These are phyloP conservation scores for Intellagama lesueurii DNA, from an alignment of 2,797 vertebrate species.

Conservation along the genomic window DNA sequence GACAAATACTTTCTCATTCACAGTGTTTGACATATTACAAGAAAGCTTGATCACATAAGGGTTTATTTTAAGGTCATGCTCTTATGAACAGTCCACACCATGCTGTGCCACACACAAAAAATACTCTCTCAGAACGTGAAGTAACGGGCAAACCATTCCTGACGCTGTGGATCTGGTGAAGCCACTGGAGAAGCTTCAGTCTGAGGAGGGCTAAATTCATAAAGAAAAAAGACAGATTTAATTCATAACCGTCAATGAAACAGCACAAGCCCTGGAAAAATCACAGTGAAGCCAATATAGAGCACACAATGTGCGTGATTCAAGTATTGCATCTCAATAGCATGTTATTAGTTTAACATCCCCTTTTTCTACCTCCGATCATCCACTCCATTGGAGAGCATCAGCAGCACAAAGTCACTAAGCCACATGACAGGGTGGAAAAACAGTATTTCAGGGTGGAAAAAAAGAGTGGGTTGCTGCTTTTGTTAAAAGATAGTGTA, in stretches of 20 bases:
- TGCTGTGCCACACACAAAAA: conserved; percentile 70
- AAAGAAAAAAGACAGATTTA: conserved; percentile 73
- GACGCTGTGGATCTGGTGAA: conserved; percentile 92
- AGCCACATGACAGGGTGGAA: conserved; percentile 49
- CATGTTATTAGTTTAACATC: conserved; percentile 41
- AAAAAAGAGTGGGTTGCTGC: conserved; percentile 26
- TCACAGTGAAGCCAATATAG: conserved; percentile 17
- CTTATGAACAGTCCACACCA: conserved; percentile 78
- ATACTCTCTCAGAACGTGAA: conserved; percentile 93
- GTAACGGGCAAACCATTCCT: conserved; percentile 99
- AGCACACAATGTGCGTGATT: conserved; percentile 11
- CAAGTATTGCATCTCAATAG: conserved; percentile 28
- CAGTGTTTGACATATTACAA: conserved; percentile 79
- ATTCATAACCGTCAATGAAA: conserved; percentile 56
- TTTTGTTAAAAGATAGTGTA: conserved; percentile 56
- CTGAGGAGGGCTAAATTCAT: conserved; percentile 93
- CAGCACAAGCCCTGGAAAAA: neutral
- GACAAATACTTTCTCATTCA: conserved; percentile 81
- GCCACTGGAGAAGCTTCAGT: conserved; percentile 89
- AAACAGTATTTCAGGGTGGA: conserved; percentile 41
- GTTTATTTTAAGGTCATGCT: conserved; percentile 86
- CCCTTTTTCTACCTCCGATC: conserved; percentile 57
- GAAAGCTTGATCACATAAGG: conserved; percentile 76
- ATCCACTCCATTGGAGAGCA: conserved; percentile 76
- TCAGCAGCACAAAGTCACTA: conserved; percentile 70